Percentiles rank a stretch among this genome's conserved stretches.
Conservation (phyloP, 2,888 invertebrate genomes). For the Drosophila greeni region DNA sequence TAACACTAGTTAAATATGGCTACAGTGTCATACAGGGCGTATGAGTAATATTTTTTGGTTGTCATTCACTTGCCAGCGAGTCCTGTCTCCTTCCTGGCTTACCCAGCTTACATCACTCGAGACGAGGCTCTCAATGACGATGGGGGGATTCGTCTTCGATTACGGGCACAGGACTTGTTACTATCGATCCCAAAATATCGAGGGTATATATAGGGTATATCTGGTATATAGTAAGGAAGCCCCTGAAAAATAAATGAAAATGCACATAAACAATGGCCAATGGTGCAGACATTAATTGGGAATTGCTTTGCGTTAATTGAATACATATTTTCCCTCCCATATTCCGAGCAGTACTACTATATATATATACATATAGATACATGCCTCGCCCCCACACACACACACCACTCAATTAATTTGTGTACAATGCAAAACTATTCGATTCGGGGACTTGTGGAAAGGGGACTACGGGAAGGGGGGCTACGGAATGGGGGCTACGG, state of each 20-base stretch:
- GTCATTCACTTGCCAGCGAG: neutral
- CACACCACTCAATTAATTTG: constrained; percentile 64
- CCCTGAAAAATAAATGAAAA: constrained; percentile 5
- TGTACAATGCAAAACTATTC: constrained; percentile 67
- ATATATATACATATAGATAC: neutral
- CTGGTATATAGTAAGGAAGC: neutral
- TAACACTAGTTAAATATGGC: too few relatives aligned
- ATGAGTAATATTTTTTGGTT: neutral
- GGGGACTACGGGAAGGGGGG: neutral
- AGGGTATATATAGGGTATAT: neutral
- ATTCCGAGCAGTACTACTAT: neutral
- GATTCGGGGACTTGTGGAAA: constrained; percentile 21
- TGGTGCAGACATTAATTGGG: constrained; percentile 16
- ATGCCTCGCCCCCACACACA: constrained; percentile 4
- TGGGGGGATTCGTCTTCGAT: neutral
- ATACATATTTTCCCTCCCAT: constrained; percentile 27
- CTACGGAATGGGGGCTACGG: neutral
- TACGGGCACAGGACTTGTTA: neutral
- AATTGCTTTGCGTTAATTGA: constrained; percentile 41
- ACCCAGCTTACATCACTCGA: constrained; percentile 2
- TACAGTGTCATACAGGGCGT: too few relatives aligned
- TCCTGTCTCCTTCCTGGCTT: neutral
- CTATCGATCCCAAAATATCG: neutral
- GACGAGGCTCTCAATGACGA: neutral
- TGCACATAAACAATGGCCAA: constrained; percentile 19